phyloP scores from a whole-genome alignment of 2,113 vertebrate genomes.

The Alouatta palliata region DNA sequence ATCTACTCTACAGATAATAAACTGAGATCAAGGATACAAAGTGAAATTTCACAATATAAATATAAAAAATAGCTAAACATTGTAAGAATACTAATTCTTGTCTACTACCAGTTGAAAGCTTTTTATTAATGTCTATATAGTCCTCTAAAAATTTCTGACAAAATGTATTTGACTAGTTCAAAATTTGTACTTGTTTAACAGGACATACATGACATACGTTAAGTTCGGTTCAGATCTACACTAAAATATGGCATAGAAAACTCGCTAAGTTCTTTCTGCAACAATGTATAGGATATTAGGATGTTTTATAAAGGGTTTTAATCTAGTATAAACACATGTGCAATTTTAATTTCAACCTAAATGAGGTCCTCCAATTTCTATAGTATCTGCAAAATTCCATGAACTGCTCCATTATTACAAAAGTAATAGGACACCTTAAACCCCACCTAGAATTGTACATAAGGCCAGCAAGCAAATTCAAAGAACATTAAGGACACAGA shows the following conservation, averaged over 20 bases:
- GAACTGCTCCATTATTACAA: neutral
- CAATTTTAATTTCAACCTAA: conserved; percentile 26
- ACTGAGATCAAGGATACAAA: neutral
- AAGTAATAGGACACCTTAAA: neutral
- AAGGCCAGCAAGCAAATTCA: neutral
- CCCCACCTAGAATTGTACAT: neutral
- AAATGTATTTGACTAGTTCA: neutral
- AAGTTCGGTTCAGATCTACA: neutral
- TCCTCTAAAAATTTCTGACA: neutral
- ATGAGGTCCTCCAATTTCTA: conserved; percentile 1
- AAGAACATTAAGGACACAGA: neutral
- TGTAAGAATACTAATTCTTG: neutral
- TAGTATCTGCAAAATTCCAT: neutral
- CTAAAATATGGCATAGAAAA: neutral
- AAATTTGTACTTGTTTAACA: conserved; percentile 7
- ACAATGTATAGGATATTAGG: neutral
- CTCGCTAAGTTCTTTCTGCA: neutral
- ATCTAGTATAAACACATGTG: conserved; percentile 9
- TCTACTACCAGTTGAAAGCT: neutral
- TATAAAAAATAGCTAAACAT: neutral
- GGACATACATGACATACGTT: neutral
- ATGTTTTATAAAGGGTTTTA: neutral
- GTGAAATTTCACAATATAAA: neutral
- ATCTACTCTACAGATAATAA: neutral
- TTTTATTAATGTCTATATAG: neutral